Conservation (phyloP, 2,888 invertebrate species). For the Calameuta filiformis region DNA sequence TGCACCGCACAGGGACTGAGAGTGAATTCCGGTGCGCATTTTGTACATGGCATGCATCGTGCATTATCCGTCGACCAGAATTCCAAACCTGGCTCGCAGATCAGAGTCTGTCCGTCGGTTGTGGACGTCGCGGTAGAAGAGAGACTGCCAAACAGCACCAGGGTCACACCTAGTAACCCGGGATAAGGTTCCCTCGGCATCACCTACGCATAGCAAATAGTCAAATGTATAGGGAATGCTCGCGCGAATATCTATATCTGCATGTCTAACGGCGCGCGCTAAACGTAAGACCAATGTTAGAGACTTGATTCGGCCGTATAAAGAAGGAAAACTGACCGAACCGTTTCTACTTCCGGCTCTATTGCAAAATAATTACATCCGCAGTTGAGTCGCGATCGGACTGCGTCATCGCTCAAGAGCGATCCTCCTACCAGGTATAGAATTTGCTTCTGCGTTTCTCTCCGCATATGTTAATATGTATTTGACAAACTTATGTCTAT, state of each 20-base stretch:
- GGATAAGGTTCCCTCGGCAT: conserved; percentile 49
- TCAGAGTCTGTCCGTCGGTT: conserved; percentile 38
- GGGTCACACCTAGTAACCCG: conserved; percentile 48
- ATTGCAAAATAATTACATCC: conserved; percentile 52
- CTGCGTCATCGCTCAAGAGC: conserved; percentile 30
- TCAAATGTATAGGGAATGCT: background rate
- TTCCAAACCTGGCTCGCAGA: conserved; percentile 69
- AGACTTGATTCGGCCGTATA: conserved; percentile 34
- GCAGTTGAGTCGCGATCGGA: conserved; percentile 41
- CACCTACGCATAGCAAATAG: conserved; percentile 38
- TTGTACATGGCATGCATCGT: conserved; percentile 77
- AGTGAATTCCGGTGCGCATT: conserved; percentile 75
- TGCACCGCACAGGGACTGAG: conserved; percentile 80
- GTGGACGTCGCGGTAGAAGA: conserved; percentile 21
- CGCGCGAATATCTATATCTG: background rate
- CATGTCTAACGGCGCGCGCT: background rate
- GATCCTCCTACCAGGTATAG: background rate
- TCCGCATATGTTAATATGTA: background rate
- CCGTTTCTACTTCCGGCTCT: conserved; percentile 48
- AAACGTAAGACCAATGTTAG: background rate
- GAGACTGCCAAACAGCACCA: conserved; percentile 44
- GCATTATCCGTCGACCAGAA: conserved; percentile 78
- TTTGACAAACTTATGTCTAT: background rate
- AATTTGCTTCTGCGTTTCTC: background rate
- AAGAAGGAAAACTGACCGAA: conserved; percentile 37